Conservation (phyloP, 1,140 invertebrate species). For the Tachypleus tridentatus region DNA sequence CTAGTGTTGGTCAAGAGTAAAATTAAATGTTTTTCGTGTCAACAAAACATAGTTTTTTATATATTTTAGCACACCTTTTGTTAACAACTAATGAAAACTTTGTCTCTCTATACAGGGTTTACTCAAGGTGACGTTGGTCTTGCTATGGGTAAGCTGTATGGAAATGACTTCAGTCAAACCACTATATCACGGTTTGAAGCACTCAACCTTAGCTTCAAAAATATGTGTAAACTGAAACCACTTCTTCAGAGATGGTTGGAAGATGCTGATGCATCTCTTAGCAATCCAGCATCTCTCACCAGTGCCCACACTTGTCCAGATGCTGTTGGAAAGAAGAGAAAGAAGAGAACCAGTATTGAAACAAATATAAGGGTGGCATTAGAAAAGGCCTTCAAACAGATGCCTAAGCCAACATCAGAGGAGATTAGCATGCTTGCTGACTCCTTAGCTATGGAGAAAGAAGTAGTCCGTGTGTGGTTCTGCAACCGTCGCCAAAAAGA, state of each 20-base stretch:
- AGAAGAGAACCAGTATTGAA: conserved; percentile 96
- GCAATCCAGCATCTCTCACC: conserved; percentile 60
- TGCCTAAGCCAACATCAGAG: conserved; percentile 94
- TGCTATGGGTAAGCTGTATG: conserved; percentile 96
- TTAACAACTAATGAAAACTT: background rate
- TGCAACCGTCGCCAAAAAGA: conserved; percentile 98
- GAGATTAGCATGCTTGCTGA: conserved; percentile 87
- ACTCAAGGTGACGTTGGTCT: conserved; percentile 97
- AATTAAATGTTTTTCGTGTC: too few species aligned
- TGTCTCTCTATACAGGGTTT: conserved; percentile 51
- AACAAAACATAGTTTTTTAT: too few species aligned
- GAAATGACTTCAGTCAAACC: conserved; percentile 98
- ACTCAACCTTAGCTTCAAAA: conserved; percentile 95
- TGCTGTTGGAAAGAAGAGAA: conserved; percentile 76
- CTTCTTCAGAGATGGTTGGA: conserved; percentile 94
- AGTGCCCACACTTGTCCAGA: conserved; percentile 65
- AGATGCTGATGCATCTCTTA: conserved; percentile 80
- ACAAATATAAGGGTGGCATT: conserved; percentile 81
- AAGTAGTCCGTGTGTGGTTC: conserved; percentile 96
- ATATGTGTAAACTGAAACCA: conserved; percentile 99
- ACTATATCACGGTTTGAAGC: conserved; percentile 98
- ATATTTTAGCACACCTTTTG: too few species aligned
- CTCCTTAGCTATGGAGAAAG: conserved; percentile 89
- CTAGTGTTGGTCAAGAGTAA: too few species aligned
- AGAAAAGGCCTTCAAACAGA: conserved; percentile 86